Base-by-base conservation (phyloP, 2,113 vertebrate species). In the Theristicus caerulescens region DNA sequence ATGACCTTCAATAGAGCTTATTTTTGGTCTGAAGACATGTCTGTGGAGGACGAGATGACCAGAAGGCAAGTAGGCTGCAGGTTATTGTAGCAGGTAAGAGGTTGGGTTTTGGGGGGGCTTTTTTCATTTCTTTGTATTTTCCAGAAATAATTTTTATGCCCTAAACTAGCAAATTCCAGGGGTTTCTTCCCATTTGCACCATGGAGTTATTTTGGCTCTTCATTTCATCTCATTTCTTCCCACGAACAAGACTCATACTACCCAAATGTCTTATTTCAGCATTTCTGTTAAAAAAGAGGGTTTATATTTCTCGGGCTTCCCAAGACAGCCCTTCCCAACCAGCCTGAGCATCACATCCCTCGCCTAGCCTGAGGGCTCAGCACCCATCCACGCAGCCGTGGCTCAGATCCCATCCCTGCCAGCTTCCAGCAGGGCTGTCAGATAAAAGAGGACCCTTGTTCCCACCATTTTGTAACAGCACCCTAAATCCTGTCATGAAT, bases 61-160 rank as follows among this genome's bases (percentile, higher is more conserved):
- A 62, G 29, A 34, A 57, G 15, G 19, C 11, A n/a, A 54, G 10
- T 13, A 70, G 46, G 3, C 46, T 66, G 70, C 52, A 76, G n/a
- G 40, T 42, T n/a, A 11, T 6, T 42, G 31, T 5, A 77, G 54
- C 54, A 64, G 10, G 9, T 16, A 64, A 54, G 40, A 72, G 26
- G 24, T 0, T 61, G 55, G 22, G 6, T 1, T 36, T 47, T 25
- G 17, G 21, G 38, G 2, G 12, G 21, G 46, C 1, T 8, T 20
- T 19, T 20, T 52, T 59, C 9, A 5, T 25, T 31, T 16, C 7
- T 57, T 47, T 55, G 4, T 29, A 6, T 52, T 80, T 58, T 51
- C 19, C n/a, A 34, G 29, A 77, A 67, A 57, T 25, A 38, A 18
- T 11, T 74, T 61, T 57, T 66, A 66, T 52, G 31, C 32, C 42